Conservation (phyloP, 1,140 invertebrate species). For the Pogonus chalceus region DNA sequence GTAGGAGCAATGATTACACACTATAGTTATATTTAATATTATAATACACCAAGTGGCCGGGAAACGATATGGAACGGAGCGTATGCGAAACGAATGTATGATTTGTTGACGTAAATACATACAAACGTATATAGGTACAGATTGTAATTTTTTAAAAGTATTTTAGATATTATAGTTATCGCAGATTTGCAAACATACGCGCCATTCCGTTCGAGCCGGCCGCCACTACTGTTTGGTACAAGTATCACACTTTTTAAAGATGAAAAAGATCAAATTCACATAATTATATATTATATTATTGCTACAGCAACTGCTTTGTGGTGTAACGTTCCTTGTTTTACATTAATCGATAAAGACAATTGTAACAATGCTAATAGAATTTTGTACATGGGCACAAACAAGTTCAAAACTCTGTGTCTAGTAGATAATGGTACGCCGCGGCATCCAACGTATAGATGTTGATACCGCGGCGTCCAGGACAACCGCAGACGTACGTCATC, state of each 20-base stretch:
- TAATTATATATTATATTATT: conserved; percentile 28
- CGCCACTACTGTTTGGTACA: not conserved
- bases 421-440: not conserved
- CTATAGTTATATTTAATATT: conserved; percentile 1
- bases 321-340: conserved; percentile 3
- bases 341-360: conserved; percentile 9
- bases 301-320: conserved; percentile 31
- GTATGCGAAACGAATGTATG: not conserved
- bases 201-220: not conserved
- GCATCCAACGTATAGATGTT: not conserved
- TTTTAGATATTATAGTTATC: no score
- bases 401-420: conserved; percentile 9
- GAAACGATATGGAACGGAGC: no score
- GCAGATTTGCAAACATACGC: not conserved
- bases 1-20: conserved; percentile 4
- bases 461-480: conserved; percentile 26
- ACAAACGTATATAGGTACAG: conserved; percentile 9
- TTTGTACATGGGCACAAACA: conserved; percentile 9
- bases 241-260: conserved; percentile 15
- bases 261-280: conserved; percentile 12
- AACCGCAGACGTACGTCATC: not conserved
- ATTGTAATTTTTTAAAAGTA: not conserved
- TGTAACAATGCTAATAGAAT: conserved; percentile 11
- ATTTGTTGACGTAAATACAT: not conserved
- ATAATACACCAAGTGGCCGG: conserved; percentile 4